Conservation (phyloP, 2,113 vertebrate genomes). For the Jaculus jaculus region DNA sequence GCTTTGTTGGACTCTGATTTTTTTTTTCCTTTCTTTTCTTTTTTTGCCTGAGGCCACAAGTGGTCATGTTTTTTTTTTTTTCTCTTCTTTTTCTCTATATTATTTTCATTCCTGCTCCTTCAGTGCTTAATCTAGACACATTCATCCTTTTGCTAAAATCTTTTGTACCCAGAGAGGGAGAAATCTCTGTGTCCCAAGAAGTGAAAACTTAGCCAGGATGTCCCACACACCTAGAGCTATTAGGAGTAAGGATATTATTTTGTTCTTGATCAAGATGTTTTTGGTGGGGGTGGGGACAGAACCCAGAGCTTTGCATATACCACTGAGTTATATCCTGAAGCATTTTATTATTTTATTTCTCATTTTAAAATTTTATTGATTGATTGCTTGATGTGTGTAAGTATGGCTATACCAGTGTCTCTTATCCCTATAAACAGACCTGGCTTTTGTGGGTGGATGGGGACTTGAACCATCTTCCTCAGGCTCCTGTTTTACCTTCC, state of each 20-base stretch:
- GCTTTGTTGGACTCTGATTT: neutral
- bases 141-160: neutral
- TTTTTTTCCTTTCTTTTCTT: too few species aligned
- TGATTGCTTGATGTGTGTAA: too few species aligned
- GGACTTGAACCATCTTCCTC: too few species aligned
- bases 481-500: too few species aligned
- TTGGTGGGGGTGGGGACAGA: neutral
- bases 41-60: neutral
- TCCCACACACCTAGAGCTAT: neutral
- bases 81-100: too few species aligned
- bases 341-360: too few species aligned
- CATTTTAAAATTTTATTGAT: too few species aligned
- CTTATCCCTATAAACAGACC: too few species aligned
- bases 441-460: too few species aligned
- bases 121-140: slow-evolving; percentile 3
- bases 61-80: neutral
- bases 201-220: neutral
- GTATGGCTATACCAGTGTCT: too few species aligned
- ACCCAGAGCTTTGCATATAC: neutral
- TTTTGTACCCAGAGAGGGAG: slow-evolving; percentile 8
- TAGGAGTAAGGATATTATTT: slow-evolving; percentile 5
- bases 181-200: slow-evolving; percentile 26
- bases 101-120: neutral
- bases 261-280: neutral
- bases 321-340: too few species aligned